Conservation (phyloP, 2,113 vertebrate genomes). For the Heliornis fulica region DNA sequence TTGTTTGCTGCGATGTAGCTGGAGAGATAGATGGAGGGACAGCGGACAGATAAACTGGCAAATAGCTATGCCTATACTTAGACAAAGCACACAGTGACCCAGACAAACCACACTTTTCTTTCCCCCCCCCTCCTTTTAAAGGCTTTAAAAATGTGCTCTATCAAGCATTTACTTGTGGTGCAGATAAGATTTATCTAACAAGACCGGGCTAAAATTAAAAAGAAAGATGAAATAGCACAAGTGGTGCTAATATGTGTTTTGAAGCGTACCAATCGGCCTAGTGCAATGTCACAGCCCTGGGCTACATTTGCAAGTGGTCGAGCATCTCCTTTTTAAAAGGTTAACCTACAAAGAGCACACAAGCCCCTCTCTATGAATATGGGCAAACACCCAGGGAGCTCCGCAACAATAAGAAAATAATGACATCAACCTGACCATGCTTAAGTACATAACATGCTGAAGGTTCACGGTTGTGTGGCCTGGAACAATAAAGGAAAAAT, state of each 20-base stretch:
- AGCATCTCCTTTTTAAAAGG: conserved; percentile 84
- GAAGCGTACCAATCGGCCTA: conserved; percentile 74
- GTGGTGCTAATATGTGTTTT: conserved; percentile 77
- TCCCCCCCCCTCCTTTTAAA: background rate
- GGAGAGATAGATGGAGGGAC: conserved; percentile 51
- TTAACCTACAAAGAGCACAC: conserved; percentile 84
- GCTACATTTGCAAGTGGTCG: conserved; percentile 86
- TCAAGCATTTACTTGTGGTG: conserved; percentile 62
- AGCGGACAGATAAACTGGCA: conserved; percentile 50
- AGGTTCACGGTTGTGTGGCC: conserved; percentile 88
- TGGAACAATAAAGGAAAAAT: conserved; percentile 86
- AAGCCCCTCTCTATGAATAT: conserved; percentile 80
- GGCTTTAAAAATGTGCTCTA: conserved; percentile 63
- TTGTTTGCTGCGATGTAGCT: conserved; percentile 34
- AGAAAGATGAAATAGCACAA: conserved; percentile 71
- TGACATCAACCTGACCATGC: conserved; percentile 91
- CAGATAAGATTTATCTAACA: conserved; percentile 72
- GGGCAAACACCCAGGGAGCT: conserved; percentile 86
- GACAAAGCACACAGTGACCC: conserved; percentile 75
- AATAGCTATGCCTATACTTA: conserved; percentile 32
- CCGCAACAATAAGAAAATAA: conserved; percentile 90
- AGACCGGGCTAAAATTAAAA: conserved; percentile 71
- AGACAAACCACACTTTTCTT: conserved; percentile 3
- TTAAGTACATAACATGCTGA: conserved; percentile 91
- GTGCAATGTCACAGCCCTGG: conserved; percentile 75